phyloP scores from a whole-genome alignment of 2,797 vertebrate genomes.

The Tragelaphus eurycerus region DNA sequence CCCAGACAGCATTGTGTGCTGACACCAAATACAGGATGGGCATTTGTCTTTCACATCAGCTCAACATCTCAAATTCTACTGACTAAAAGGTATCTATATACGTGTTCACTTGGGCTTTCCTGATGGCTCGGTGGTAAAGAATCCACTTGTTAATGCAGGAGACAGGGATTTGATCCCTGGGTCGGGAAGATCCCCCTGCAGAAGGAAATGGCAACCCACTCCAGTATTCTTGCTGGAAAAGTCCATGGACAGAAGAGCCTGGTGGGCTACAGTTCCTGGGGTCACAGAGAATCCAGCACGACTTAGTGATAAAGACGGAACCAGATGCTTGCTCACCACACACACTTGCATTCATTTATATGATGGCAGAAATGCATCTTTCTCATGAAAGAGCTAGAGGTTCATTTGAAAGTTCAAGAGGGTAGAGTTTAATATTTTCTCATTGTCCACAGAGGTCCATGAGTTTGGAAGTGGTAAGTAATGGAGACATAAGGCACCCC shows the following conservation, averaged over 20 bases:
- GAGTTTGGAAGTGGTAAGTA: background rate
- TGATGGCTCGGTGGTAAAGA: background rate
- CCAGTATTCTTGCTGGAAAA: background rate
- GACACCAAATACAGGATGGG: accelerated
- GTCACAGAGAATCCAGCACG: background rate
- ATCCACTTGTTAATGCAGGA: background rate
- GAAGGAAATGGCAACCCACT: background rate
- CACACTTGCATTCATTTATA: background rate
- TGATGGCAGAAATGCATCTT: background rate
- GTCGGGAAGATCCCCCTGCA: background rate
- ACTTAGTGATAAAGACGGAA: background rate
- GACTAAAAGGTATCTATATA: background rate
- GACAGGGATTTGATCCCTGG: background rate
- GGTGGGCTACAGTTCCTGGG: background rate
- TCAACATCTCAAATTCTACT: background rate
- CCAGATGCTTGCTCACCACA: background rate
- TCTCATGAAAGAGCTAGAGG: background rate
- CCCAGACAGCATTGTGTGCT: accelerated
- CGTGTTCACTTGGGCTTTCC: accelerated
- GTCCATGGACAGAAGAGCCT: background rate
- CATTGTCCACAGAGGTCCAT: background rate
- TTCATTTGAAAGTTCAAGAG: background rate
- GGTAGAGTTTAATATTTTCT: background rate
- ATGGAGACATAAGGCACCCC: background rate
- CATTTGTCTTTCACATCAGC: background rate